These are phyloP conservation scores for Mormyrus hasselquistii DNA, from an alignment of 2,797 vertebrate genomes.

Conservation along the genomic window DNA sequence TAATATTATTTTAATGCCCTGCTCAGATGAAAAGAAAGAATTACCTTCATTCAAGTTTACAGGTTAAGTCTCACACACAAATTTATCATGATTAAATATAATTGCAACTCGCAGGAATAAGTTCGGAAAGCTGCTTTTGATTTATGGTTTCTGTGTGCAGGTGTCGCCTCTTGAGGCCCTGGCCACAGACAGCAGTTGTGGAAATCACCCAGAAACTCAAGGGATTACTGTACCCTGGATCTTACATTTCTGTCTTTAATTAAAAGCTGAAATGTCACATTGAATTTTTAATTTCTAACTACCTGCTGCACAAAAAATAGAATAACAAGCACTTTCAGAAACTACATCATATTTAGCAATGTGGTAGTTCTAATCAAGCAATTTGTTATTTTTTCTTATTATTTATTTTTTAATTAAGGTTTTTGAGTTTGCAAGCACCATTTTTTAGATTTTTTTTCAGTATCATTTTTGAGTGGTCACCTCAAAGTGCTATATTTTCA, in stretches of 20 bases:
- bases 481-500: neutral
- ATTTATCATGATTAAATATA: neutral
- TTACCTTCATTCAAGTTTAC: neutral
- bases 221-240: neutral
- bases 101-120: neutral
- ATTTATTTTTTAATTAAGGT: neutral
- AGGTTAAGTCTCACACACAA: neutral
- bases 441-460: neutral
- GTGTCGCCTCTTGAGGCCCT: neutral
- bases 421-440: neutral
- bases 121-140: neutral
- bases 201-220: constrained; percentile 11
- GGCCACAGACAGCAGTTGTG: neutral
- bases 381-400: neutral
- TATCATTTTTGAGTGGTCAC: neutral
- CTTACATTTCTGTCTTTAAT: constrained; percentile 17
- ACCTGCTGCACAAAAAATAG: neutral
- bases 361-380: neutral
- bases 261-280: neutral
- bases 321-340: constrained; percentile 6
- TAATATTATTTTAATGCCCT: neutral
- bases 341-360: neutral
- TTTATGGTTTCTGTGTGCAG: neutral
- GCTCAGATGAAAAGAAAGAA: neutral
- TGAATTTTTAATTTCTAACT: constrained; percentile 9